These are phyloP conservation scores for Chymomyza costata DNA, from an alignment of 1,140 invertebrate genomes.

Conservation along the genomic window DNA sequence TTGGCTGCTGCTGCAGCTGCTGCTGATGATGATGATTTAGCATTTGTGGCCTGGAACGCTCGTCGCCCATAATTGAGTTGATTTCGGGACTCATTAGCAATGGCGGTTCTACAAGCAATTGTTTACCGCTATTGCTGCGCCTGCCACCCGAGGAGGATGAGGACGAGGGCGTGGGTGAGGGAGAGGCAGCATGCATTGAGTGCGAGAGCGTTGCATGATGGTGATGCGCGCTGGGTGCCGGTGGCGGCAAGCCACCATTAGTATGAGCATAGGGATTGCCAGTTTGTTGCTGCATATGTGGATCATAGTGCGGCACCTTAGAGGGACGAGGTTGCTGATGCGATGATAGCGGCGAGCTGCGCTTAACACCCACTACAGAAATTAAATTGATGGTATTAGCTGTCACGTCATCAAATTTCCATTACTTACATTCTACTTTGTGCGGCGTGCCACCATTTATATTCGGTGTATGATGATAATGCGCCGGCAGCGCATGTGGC, in stretches of 20 bases:
- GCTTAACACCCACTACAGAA: conserved; percentile 58
- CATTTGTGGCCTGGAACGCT: conserved; percentile 53
- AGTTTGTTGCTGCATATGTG: conserved; percentile 36
- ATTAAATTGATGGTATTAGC: not conserved
- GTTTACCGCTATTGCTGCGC: conserved; percentile 25
- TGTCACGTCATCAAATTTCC: not conserved
- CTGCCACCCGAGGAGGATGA: conserved; percentile 45
- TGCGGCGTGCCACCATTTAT: conserved; percentile 54
- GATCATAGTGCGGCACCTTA: conserved; percentile 64
- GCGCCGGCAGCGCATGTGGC: conserved; percentile 26
- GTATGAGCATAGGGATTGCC: conserved; percentile 35
- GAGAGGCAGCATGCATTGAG: conserved; percentile 43
- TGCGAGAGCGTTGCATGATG: conserved; percentile 26
- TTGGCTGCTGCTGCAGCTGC: conserved; percentile 24
- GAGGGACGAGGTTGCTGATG: conserved; percentile 65
- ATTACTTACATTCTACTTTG: conserved; percentile 66
- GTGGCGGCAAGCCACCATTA: conserved; percentile 42
- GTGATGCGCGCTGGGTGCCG: conserved; percentile 15
- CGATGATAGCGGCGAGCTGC: conserved; percentile 60
- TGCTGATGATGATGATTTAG: conserved; percentile 37
- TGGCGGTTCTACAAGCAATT: conserved; percentile 58
- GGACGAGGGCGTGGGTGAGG: conserved; percentile 49
- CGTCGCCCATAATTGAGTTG: conserved; percentile 69
- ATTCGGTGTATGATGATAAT: conserved; percentile 21
- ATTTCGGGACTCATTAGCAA: conserved; percentile 74